These are phyloP conservation scores for Eupithecia subumbrata DNA, from an alignment of 2,888 invertebrate genomes.

Conservation along the genomic window DNA sequence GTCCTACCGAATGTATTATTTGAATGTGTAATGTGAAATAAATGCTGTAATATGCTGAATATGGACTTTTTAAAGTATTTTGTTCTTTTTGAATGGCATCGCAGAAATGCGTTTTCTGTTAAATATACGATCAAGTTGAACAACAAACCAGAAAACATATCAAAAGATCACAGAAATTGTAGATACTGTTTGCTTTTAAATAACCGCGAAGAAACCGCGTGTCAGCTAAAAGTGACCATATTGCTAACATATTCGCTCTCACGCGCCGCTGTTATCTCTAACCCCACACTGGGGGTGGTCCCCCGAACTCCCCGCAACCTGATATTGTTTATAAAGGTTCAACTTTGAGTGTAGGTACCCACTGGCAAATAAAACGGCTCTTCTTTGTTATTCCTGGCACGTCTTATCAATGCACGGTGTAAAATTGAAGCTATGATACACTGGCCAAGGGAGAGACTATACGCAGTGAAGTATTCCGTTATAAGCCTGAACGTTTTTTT, in stretches of 20 bases:
- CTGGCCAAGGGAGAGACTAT: not conserved
- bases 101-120: not conserved
- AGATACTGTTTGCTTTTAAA: not conserved
- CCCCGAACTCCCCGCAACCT: slow-evolving; percentile 33
- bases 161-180: not conserved
- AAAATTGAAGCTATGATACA: slow-evolving; percentile 10
- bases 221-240: slow-evolving; percentile 64
- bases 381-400: slow-evolving; percentile 9
- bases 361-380: slow-evolving; percentile 9
- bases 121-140: not conserved
- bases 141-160: not conserved
- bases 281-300: slow-evolving; percentile 51
- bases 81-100: not conserved
- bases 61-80: no score
- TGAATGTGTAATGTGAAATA: not conserved
- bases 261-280: slow-evolving; percentile 67
- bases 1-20: no score
- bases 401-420: slow-evolving; percentile 7
- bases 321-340: slow-evolving; percentile 71
- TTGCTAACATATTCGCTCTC: slow-evolving; percentile 73
- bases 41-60: not conserved
- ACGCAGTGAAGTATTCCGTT: not conserved
- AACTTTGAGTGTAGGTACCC: slow-evolving; percentile 60
- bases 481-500: not conserved
- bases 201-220: slow-evolving; percentile 47